A percentile compares a stretch with the other conserved stretches of the same genome.
Conservation (phyloP, 2,113 vertebrate species). For the Dolichallabes microphthalmus region DNA sequence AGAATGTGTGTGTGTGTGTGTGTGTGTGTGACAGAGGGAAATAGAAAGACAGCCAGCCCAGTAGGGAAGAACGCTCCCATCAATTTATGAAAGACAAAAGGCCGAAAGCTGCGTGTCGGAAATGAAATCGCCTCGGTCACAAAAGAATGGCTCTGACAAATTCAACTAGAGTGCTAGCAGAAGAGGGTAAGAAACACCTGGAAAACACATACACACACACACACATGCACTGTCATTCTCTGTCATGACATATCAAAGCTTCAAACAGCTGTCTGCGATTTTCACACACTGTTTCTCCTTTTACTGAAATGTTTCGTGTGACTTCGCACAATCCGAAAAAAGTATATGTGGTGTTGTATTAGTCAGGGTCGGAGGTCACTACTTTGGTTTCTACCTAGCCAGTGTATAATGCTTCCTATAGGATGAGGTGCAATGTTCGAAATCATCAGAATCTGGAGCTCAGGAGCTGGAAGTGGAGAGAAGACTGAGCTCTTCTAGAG, state of each 20-base stretch:
- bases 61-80: neutral
- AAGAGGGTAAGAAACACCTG: neutral
- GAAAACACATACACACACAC: neutral
- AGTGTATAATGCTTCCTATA: neutral
- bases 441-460: neutral
- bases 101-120: neutral
- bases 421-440: neutral
- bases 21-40: neutral
- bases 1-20: neutral
- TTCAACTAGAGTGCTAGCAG: conserved; percentile 2
- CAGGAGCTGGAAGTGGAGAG: neutral
- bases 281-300: neutral
- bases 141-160: neutral
- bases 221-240: neutral
- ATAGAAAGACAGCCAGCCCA: neutral
- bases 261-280: neutral
- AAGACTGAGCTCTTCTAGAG: neutral
- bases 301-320: neutral
- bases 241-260: neutral
- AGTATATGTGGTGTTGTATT: neutral
- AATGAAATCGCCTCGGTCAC: neutral
- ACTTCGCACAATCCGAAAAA: neutral
- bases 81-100: conserved; percentile 15
- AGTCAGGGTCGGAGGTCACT: neutral
- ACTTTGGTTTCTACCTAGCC: neutral